Conservation (phyloP, 2,888 invertebrate species). For the Mactromeris polynyma region DNA sequence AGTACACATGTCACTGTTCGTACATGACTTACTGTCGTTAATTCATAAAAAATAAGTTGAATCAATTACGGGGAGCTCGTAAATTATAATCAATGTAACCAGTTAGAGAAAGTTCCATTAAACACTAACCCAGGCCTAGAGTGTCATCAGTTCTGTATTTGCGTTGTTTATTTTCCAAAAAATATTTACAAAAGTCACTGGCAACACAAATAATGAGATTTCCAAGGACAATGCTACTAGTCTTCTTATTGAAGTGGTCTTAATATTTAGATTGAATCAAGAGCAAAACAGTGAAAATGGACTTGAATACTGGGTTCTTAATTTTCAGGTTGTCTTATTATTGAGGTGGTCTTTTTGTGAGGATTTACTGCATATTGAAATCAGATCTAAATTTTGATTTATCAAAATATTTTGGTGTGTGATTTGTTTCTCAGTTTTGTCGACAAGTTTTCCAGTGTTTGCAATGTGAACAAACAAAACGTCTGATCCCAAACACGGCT, state of each 20-base stretch:
- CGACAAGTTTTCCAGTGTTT: neutral
- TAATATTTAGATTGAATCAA: too few species aligned
- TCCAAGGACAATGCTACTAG: neutral
- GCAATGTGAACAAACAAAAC: neutral
- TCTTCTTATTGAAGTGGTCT: too few species aligned
- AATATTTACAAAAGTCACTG: neutral
- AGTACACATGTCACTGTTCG: neutral
- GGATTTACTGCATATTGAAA: too few species aligned
- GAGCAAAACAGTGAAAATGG: too few species aligned
- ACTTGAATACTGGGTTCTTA: too few species aligned
- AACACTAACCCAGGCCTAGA: neutral
- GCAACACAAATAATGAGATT: neutral
- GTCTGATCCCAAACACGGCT: neutral
- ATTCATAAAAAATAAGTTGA: neutral
- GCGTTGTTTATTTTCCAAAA: neutral
- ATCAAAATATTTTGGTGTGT: neutral
- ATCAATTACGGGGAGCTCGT: neutral
- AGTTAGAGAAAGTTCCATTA: neutral
- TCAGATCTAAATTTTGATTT: neutral
- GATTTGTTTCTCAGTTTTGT: neutral
- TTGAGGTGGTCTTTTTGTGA: too few species aligned
- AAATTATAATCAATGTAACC: neutral
- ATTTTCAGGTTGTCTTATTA: too few species aligned
- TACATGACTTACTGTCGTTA: neutral
- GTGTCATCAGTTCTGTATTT: neutral